Evolutionary conservation across 2,888 invertebrate species (phyloP).

Genomic region (Rambutsinella grinnellia): DNA sequence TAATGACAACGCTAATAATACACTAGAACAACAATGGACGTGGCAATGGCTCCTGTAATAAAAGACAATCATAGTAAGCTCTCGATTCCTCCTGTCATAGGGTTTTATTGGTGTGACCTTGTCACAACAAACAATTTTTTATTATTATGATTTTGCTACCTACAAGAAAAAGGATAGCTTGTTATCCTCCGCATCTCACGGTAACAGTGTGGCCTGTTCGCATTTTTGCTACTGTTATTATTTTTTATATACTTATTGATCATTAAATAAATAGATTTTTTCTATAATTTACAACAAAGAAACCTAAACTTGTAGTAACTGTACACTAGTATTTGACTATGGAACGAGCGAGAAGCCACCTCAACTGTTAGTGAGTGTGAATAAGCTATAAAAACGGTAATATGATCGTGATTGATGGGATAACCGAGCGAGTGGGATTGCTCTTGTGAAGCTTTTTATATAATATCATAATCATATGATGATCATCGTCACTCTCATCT

Average conservation of each 20-base stretch:
- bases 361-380: no score
- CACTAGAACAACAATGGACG: neutral
- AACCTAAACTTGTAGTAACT: neutral
- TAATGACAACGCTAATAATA: neutral
- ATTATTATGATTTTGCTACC: no score
- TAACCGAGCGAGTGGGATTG: neutral
- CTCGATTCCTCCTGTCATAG: neutral
- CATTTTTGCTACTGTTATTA: conserved; percentile 2
- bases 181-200: no score
- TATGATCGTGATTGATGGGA: neutral
- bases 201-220: conserved; percentile 21
- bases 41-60: neutral
- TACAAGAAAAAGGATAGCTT: no score
- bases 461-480: no score
- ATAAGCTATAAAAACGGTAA: no score
- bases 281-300: neutral
- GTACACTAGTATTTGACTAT: neutral
- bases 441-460: no score
- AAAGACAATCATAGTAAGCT: neutral
- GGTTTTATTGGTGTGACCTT: conserved; percentile 17
- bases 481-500: no score
- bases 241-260: neutral
- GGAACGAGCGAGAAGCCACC: neutral
- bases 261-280: neutral
- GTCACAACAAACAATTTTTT: conserved; percentile 37